A percentile compares a stretch with the other conserved stretches of the same genome.
These are phyloP conservation scores for Theocolax elegans DNA, from an alignment of 1,140 invertebrate genomes.

Conservation along the genomic window DNA sequence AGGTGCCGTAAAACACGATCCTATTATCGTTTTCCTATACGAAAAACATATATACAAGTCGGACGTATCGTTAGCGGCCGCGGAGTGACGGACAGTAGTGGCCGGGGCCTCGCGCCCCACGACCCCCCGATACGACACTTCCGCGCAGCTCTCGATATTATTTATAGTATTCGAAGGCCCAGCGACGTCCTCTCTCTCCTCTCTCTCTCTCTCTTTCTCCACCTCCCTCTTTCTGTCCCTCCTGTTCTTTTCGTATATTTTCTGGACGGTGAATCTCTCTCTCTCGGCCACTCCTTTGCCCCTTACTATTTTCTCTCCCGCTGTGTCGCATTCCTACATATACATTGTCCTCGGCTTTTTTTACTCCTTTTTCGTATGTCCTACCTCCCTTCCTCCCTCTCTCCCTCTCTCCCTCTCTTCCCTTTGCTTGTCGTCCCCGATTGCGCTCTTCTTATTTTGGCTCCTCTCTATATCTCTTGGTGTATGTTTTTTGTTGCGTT, in stretches of 20 bases:
- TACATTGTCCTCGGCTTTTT: constrained; percentile 33
- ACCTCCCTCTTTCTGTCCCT: not conserved
- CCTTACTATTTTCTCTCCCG: constrained; percentile 15
- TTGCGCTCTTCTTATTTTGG: not conserved
- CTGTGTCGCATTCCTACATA: constrained; percentile 26
- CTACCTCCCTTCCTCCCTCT: not conserved
- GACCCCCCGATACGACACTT: not conserved
- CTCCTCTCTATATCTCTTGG: not conserved
- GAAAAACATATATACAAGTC: constrained; percentile 11
- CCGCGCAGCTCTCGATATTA: constrained; percentile 35
- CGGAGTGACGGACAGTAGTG: constrained; percentile 27
- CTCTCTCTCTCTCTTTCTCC: not conserved
- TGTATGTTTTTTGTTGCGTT: not conserved
- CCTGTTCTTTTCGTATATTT: constrained; percentile 20
- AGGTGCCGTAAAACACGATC: constrained; percentile 62
- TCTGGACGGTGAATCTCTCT: constrained; percentile 1
- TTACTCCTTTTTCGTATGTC: not conserved
- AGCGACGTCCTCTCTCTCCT: not conserved
- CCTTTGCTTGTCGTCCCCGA: constrained; percentile 17
- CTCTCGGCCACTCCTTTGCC: constrained; percentile 30
- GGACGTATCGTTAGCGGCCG: constrained; percentile 18
- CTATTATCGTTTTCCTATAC: constrained; percentile 52
- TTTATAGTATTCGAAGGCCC: constrained; percentile 32
- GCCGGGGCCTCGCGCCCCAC: not conserved
- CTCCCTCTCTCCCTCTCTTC: not conserved